phyloP scores from a whole-genome alignment of 1,140 invertebrate genomes.

The Tribolium castaneum region DNA sequence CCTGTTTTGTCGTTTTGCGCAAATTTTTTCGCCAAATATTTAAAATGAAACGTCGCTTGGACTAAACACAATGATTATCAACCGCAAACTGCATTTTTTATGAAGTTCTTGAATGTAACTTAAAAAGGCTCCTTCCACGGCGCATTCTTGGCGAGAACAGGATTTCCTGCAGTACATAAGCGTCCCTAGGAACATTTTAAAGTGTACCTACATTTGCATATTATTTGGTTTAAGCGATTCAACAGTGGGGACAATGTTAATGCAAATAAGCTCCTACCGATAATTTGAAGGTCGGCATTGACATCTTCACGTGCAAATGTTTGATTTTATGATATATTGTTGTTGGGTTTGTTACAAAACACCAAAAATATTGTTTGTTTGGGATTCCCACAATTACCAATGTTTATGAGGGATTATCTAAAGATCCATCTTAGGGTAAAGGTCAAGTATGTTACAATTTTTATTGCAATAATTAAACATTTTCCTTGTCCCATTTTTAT shows the following conservation, averaged over 20 bases:
- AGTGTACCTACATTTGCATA: neutral
- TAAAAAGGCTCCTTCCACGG: neutral
- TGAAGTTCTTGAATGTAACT: neutral
- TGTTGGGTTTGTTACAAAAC: too few relatives aligned
- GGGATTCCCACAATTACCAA: too few relatives aligned
- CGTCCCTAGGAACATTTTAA: neutral
- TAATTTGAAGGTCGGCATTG: neutral
- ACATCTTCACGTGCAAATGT: too few relatives aligned
- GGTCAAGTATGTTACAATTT: too few relatives aligned
- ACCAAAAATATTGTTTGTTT: too few relatives aligned
- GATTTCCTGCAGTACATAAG: neutral
- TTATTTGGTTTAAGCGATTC: neutral
- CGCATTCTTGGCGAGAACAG: neutral
- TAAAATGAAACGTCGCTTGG: neutral
- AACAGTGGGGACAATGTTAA: too few relatives aligned
- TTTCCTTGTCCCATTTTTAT: too few relatives aligned
- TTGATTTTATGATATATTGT: too few relatives aligned
- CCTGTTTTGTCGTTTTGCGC: neutral
- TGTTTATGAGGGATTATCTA: too few relatives aligned
- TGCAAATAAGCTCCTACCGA: neutral
- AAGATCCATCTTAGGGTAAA: too few relatives aligned
- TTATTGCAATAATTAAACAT: too few relatives aligned
- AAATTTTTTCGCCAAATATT: neutral
- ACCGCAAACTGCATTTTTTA: neutral
- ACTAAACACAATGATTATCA: neutral